Evolutionary conservation across 30 jellyfish, hydroid and myxozoan genomes (phyloP), one percentile per base, ranked within the genome.

Genomic region (Hydractinia symbiolongicarpus): DNA sequence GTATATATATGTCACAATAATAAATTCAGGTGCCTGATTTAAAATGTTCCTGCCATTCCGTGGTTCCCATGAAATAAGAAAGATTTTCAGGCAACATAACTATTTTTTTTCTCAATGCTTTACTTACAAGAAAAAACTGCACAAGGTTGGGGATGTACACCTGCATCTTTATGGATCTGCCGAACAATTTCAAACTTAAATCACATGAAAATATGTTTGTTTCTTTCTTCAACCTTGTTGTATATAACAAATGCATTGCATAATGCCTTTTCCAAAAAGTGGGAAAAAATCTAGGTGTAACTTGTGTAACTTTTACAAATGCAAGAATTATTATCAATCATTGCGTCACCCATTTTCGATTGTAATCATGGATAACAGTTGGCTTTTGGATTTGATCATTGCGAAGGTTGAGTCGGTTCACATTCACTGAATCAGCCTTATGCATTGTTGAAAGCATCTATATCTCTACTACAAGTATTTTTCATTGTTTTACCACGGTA

Each of bases 141-240:
- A 30, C 44, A 30, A 30, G 44, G 44, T 30, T 30, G 13, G 58
- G 70, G 70, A 60, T 15, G 70, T 60, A 60, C 17, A 60, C 70
- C 56, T 44, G 14, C 15, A 10, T n/a, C 51, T 15, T 11, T 10
- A 44, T 10, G 15, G 4, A 20, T 68, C 79, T 11, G 1, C 15
- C 79, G 79, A 68, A 11, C 79, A 68, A 20, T 3, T 11, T 68
- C 79, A 17, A 68, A 20, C 79, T 68, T 68, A 44, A 68, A 68
- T 68, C 20, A 2, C 16, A 68, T 15, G 79, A 11, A 68, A 10
- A 2, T 68, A 10, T 68, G 79, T 20, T 68, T 68, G 3, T 3
- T 68, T 10, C 53, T 10, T 68, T 15, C 51, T 10, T 68, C 79
- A 68, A 11, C 51, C 56, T 68, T 68, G 51, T 20, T 2, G 20